A percentile compares a stretch with the other conserved stretches of the same genome.
Conservation (phyloP, 2,888 invertebrate genomes). For the Cheilosia grossa region DNA sequence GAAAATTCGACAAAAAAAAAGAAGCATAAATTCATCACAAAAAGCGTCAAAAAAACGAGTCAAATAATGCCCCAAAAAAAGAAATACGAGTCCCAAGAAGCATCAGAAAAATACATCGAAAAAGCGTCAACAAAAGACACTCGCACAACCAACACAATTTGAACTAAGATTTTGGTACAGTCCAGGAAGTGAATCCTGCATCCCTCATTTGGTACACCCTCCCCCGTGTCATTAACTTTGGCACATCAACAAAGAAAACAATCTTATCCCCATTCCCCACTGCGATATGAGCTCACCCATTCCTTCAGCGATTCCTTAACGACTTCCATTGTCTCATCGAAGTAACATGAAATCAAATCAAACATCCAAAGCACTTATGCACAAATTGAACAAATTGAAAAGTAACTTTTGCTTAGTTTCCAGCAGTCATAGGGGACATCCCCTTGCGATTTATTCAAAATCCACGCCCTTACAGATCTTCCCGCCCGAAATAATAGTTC, state of each 20-base stretch:
- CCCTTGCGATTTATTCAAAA: not conserved
- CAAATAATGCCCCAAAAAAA: no score
- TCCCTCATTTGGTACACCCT: no score
- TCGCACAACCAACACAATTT: no score
- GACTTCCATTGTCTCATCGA: slow-evolving; percentile 31
- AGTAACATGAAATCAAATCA: slow-evolving; percentile 53
- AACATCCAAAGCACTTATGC: slow-evolving; percentile 55
- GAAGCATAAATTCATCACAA: no score
- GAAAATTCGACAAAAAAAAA: no score
- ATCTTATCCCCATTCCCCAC: slow-evolving; percentile 12
- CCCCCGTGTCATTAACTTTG: slow-evolving; percentile 4
- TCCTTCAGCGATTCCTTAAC: slow-evolving; percentile 8
- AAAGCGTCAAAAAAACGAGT: no score
- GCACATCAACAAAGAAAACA: slow-evolving; percentile 1
- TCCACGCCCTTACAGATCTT: not conserved
- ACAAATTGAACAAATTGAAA: slow-evolving; percentile 69
- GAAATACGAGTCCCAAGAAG: no score
- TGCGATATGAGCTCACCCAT: not conserved
- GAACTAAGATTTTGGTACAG: no score
- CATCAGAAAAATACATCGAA: no score
- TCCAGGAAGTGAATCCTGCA: no score
- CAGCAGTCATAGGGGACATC: not conserved
- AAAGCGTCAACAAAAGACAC: no score
- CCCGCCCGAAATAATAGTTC: slow-evolving; percentile 32
- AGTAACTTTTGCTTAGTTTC: slow-evolving; percentile 39